phyloP scores from a whole-genome alignment of 2,113 vertebrate genomes.

The Mus pahari region DNA sequence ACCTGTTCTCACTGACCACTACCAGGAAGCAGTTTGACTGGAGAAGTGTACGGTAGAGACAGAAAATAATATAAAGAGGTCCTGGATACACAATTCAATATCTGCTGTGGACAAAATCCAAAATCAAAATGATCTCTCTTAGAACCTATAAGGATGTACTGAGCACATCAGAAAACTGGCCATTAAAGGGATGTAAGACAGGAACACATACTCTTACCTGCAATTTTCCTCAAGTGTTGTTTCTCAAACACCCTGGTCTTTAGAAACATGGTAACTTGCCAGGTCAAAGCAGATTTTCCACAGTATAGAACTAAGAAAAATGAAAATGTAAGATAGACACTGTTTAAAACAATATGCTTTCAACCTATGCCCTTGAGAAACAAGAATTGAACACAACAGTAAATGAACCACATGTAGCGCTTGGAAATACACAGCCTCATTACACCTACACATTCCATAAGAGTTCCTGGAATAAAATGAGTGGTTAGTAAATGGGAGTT shows the following conservation, averaged over 20 bases:
- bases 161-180: background rate
- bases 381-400: background rate
- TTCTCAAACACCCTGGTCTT: background rate
- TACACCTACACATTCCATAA: background rate
- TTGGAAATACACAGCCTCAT: background rate
- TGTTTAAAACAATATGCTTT: background rate
- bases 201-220: fast-evolving
- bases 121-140: background rate
- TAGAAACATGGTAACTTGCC: background rate
- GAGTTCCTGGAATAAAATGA: background rate
- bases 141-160: background rate
- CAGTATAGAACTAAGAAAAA: too few relatives aligned
- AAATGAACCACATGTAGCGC: background rate
- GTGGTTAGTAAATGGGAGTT: constrained; percentile 10
- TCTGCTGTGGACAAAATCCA: too few relatives aligned
- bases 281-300: background rate
- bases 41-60: background rate
- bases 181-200: background rate
- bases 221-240: background rate
- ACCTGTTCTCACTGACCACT: background rate
- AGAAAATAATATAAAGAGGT: background rate
- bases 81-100: background rate
- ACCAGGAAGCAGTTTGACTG: background rate
- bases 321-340: background rate
- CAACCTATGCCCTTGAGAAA: background rate